Conservation (phyloP, 2,113 vertebrate species). For the Sinocyclocheilus anophthalmus region DNA sequence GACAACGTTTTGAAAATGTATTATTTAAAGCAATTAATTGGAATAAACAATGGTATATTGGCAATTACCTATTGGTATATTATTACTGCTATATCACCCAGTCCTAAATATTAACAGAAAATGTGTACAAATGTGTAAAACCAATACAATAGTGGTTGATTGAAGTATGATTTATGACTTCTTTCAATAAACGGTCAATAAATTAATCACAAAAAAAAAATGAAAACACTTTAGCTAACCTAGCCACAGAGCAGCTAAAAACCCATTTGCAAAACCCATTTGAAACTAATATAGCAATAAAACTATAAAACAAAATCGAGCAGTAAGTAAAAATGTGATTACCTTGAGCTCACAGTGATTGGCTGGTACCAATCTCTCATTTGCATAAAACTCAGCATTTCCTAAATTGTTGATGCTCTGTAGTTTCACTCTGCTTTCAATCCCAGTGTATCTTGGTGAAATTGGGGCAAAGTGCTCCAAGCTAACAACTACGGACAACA, state of each 20-base stretch:
- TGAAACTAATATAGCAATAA: neutral
- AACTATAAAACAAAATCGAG: neutral
- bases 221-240: neutral
- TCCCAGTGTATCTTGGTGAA: neutral
- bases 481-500: slow-evolving; percentile 18
- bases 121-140: too few species aligned
- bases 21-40: too few species aligned
- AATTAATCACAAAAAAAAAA: neutral
- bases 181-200: neutral
- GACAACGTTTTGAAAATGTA: too few species aligned
- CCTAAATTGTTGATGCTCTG: too few species aligned
- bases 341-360: neutral
- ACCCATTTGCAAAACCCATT: neutral
- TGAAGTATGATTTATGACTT: neutral
- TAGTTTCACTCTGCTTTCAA: too few species aligned
- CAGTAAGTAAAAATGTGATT: neutral
- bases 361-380: neutral
- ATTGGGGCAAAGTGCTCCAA: slow-evolving; percentile 9
- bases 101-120: too few species aligned
- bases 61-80: neutral
- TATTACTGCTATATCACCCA: neutral
- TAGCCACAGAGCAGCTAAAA: neutral
- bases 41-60: neutral
- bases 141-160: neutral
- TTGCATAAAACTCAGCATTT: neutral